Conservation (phyloP, 1,140 invertebrate species). For the Lysiphlebus fabarum region DNA sequence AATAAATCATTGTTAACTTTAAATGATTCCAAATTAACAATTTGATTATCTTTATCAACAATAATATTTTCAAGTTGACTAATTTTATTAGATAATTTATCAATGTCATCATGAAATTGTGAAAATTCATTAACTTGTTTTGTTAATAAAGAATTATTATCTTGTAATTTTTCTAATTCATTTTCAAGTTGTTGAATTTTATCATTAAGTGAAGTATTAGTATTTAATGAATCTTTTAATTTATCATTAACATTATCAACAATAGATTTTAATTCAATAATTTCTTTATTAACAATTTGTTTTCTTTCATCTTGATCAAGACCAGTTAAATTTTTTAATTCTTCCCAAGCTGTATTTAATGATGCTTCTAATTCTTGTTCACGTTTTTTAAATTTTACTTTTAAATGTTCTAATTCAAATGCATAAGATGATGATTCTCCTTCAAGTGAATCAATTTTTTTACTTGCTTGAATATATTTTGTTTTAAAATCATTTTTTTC, state of each 20-base stretch:
- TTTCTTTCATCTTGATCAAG: not conserved
- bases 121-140: conserved; percentile 1
- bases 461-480: conserved; percentile 18
- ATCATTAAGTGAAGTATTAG: conserved; percentile 16
- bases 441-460: conserved; percentile 19
- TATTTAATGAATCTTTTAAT: not conserved
- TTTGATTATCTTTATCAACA: conserved; percentile 16
- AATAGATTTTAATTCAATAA: conserved; percentile 16
- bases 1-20: too few species aligned
- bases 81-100: not conserved
- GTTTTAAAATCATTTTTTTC: conserved; percentile 23
- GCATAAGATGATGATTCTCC: conserved; percentile 18
- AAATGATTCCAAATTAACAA: not conserved
- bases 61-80: not conserved
- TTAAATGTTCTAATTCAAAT: conserved; percentile 22
- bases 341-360: conserved; percentile 21
- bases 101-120: too few species aligned
- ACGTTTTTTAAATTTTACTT: conserved; percentile 23
- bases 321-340: not conserved
- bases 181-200: conserved; percentile 21
- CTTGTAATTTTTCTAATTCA: conserved; percentile 12
- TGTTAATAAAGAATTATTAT: conserved; percentile 2
- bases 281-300: not conserved
- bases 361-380: conserved; percentile 26
- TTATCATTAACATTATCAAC: conserved; percentile 11